Evolutionary conservation across 2,797 vertebrate genomes (phyloP), one percentile per base, ranked within the genome.

Genomic region (Galago senegalensis): DNA sequence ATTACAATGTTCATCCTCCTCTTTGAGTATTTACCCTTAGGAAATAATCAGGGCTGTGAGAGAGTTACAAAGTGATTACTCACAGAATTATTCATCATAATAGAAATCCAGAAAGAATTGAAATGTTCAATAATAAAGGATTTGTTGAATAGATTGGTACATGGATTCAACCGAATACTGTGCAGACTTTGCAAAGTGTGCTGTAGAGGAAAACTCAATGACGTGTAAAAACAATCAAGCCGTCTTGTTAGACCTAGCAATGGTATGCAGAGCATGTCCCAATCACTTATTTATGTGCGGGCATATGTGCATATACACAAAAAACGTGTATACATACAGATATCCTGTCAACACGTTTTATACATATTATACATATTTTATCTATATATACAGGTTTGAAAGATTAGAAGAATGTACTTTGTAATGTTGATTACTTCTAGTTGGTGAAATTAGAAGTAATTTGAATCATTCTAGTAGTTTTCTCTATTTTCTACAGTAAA

Each of bases 371-470:
- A 69, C 17, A 49, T 29, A 79, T 43, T 87, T 92, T 56, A 79
- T 90, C 63, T 87, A 29, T 65, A 46, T 87, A 3, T 56, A 77
- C 37, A 67, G 83, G 18, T 86, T 87, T 72, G 40, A 82, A 94
- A 87, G 46, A 79, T 4, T 92, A 46, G 87, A 91, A 31, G 31
- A 46, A 84, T 75, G 63, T 17, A 46, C 6, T 60, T 72, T 61
- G 2, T 69, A n/a, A 82, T 34, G 25, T 69, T 96, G 18, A 60
- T 97, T 96, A 72, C 60, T 84, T 90, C 65, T 93, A 77, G 10
- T 61, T 69, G 31, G 58, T 72, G 77, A 75, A 87, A 93, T 88
- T 90, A 67, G 23, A 27, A 53, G 46, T 82, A 40, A 79, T 83
- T 92, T 93, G 77, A 87, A 84, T 93, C 65, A 61, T 75, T 40